Conservation (phyloP, 2,113 vertebrate species). For the Nothoprocta pentlandii region DNA sequence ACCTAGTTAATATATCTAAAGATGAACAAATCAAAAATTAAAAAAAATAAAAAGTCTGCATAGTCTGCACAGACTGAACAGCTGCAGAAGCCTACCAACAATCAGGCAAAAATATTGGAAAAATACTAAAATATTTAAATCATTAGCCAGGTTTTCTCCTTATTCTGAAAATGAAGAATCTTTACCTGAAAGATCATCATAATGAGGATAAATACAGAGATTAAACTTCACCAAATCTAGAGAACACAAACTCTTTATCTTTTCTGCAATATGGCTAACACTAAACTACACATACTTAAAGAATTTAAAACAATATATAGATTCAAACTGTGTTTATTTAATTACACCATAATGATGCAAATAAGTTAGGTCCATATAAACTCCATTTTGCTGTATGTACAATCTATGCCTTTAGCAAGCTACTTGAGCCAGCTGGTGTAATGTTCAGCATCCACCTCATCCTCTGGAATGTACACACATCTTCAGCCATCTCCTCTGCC, state of each 20-base stretch:
- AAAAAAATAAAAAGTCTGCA: neutral
- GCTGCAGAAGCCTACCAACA: neutral
- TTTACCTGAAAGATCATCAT: neutral
- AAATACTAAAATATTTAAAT: neutral
- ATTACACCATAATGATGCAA: conserved; percentile 58
- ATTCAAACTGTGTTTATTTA: conserved; percentile 79
- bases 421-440: conserved; percentile 22
- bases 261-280: neutral
- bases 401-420: conserved; percentile 43
- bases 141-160: neutral
- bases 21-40: neutral
- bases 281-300: neutral
- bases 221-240: neutral
- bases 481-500: conserved; percentile 64
- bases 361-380: conserved; percentile 74
- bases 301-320: conserved; percentile 48
- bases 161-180: neutral
- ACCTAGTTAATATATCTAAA: neutral
- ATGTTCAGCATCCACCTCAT: conserved; percentile 20
- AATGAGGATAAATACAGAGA: neutral
- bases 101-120: neutral
- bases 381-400: conserved; percentile 56
- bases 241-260: fast-evolving
- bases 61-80: neutral
- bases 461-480: conserved; percentile 56